A percentile compares a stretch with the other conserved stretches of the same genome.
These are phyloP conservation scores for Phaetusa simplex DNA, from an alignment of 2,113 vertebrate species.

Conservation along the genomic window DNA sequence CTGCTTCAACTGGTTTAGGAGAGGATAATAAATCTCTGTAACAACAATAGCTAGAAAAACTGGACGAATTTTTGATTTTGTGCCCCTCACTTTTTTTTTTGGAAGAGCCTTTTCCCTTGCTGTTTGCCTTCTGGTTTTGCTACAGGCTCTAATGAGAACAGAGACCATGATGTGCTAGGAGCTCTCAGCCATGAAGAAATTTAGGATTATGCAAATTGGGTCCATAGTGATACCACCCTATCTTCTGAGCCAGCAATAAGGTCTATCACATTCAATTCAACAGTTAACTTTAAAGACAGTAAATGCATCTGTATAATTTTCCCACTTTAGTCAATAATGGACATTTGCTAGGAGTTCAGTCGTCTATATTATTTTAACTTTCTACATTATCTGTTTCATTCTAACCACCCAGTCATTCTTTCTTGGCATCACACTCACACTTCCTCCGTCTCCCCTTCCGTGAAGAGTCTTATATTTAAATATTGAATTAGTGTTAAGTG, in stretches of 20 bases:
- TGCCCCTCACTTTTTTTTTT: not conserved
- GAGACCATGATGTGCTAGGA: not conserved
- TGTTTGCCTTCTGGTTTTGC: not conserved
- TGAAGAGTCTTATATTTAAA: not conserved
- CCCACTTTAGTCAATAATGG: not conserved
- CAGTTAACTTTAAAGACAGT: not conserved
- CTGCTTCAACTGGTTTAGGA: not conserved
- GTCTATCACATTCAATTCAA: not conserved
- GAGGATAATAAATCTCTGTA: not conserved
- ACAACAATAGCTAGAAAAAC: not conserved
- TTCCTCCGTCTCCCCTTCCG: not conserved
- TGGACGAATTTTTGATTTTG: not conserved
- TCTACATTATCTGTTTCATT: not conserved
- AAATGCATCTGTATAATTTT: not conserved
- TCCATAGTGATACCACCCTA: not conserved
- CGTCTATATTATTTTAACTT: not conserved
- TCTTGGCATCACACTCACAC: not conserved
- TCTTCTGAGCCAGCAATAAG: not conserved
- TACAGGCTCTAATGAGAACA: not conserved
- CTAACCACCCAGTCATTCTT: not conserved
- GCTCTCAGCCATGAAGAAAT: not conserved
- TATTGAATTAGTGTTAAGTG: slow-evolving; percentile 24
- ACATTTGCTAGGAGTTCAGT: not conserved
- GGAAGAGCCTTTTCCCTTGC: not conserved
- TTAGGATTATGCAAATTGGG: not conserved